Evolutionary conservation across 2,888 invertebrate species (phyloP), one percentile per base, ranked within the genome.

Genomic region (Troides aeacus): DNA sequence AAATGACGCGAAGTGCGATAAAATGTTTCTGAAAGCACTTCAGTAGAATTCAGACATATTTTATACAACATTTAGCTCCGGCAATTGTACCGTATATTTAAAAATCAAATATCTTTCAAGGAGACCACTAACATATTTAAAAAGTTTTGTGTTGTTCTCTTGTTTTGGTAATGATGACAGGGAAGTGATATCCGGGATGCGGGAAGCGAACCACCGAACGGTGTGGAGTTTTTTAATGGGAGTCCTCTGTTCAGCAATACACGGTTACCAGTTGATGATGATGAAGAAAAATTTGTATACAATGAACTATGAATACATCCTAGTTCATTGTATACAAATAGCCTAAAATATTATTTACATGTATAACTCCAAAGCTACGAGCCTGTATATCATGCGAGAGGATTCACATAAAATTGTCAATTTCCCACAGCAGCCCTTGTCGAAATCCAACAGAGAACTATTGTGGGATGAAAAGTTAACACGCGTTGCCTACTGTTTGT

Each of bases 11-110:
- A 53, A 63, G 50, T 53, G 53, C 63, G 63, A 53, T 63, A 46
- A 63, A 63, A 50, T 56, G 63, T 53, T 63, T n/a, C 24, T 53
- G 53, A 63, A 63, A 63, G 63, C 63, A 63, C 53, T 62, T 1
- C n/a, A 21, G 15, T 18, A n/a, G 21, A 42, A 42, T 62, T 62
- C 36, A 30, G 18, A 62, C 39, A 42, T 42, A 42, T 59, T 57
- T 57, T 23, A 23, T n/a, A 23, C 10, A 57, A 59, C 24, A 15
- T 36, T 24, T 36, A 18, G 36, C 57, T 15, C 18, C 57, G 57
- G 12, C 8, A 10, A 57, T 46, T 18, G 15, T 56, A 56, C 2
- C 18, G 3, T 57, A 21, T 2, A 21, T 2, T 21, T 57, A n/a
- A 57, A 57, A 57, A 57, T 4, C 4, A 23, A 23, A 12, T 15